Conservation (phyloP, 1,140 invertebrate species). For the Sweltsa coloradensis region DNA sequence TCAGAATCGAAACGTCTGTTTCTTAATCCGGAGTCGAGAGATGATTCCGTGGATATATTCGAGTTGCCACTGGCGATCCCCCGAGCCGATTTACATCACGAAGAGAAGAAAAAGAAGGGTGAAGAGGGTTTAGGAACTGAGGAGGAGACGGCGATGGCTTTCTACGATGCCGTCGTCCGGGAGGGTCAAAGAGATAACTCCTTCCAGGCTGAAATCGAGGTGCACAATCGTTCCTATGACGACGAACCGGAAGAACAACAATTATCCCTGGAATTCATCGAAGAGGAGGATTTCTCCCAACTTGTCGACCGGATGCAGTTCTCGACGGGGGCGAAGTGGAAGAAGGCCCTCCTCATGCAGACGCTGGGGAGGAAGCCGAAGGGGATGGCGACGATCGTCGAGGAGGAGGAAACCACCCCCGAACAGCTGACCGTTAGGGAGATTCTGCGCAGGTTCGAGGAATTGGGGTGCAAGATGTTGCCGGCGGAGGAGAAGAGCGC, state of each 20-base stretch:
- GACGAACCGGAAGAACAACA: conserved; percentile 22
- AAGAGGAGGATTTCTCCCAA: too few relatives aligned
- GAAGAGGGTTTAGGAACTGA: too few relatives aligned
- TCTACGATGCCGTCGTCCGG: conserved; percentile 4
- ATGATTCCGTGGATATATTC: too few relatives aligned
- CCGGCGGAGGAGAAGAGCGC: conserved; percentile 24
- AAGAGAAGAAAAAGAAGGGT: conserved; percentile 2
- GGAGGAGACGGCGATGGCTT: conserved; percentile 1
- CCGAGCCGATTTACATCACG: too few relatives aligned
- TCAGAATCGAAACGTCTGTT: too few relatives aligned
- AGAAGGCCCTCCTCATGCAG: conserved; percentile 10
- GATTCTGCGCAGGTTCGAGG: conserved; percentile 65
- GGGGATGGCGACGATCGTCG: conserved; percentile 65
- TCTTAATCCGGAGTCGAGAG: too few relatives aligned
- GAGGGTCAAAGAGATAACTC: conserved; percentile 25
- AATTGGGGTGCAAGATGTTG: conserved; percentile 33
- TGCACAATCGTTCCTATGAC: conserved; percentile 32
- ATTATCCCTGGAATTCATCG: too few relatives aligned
- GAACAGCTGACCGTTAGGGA: conserved; percentile 63
- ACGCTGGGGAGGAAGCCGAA: conserved; percentile 26
- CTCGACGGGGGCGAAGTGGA: conserved; percentile 1
- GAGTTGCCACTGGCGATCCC: too few relatives aligned
- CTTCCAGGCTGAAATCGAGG: conserved; percentile 29
- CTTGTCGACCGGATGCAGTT: too few relatives aligned
- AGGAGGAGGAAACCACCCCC: conserved; percentile 33